These are phyloP conservation scores for Cryptosula pallasiana DNA, from an alignment of 2,888 invertebrate genomes.

Conservation along the genomic window DNA sequence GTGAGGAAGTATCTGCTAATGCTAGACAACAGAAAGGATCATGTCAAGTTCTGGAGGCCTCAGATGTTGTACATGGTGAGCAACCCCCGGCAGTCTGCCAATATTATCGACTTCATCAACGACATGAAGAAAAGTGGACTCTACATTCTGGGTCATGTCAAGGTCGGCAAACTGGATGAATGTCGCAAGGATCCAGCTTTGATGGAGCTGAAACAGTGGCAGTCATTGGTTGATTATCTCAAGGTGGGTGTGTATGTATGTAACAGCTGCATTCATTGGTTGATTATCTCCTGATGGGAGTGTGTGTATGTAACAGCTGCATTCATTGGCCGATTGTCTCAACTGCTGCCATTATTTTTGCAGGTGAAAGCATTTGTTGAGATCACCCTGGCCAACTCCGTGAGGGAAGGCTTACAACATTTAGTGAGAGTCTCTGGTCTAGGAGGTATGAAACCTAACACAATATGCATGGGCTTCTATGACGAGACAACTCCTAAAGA, in stretches of 20 bases:
- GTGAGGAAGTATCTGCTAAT: conserved; percentile 91
- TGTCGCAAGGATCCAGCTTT: conserved; percentile 64
- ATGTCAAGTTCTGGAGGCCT: conserved; percentile 98
- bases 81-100: conserved; percentile 82
- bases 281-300: conserved; percentile 77
- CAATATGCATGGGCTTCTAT: conserved; percentile 83
- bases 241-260: conserved; percentile 61
- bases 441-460: conserved; percentile 99
- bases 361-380: conserved; percentile 75
- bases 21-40: conserved; percentile 90
- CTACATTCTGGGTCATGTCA: conserved; percentile 81
- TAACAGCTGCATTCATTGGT: conserved; percentile 88
- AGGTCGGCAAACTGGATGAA: conserved; percentile 58
- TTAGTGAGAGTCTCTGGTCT: conserved; percentile 84
- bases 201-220: conserved; percentile 80
- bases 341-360: conserved; percentile 53
- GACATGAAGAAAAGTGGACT: conserved; percentile 88
- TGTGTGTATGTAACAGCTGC: conserved; percentile 81
- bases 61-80: conserved; percentile 89
- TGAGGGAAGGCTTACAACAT: conserved; percentile 87
- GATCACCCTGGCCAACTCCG: conserved; percentile 75
- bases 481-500: conserved; percentile 70
- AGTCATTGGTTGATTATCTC: conserved; percentile 87
- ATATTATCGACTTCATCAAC: conserved; percentile 92
- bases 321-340: conserved; percentile 87